Percentiles rank a stretch among this genome's conserved stretches.
Conservation (phyloP, 2,888 invertebrate species). For the Tyria jacobaeae region DNA sequence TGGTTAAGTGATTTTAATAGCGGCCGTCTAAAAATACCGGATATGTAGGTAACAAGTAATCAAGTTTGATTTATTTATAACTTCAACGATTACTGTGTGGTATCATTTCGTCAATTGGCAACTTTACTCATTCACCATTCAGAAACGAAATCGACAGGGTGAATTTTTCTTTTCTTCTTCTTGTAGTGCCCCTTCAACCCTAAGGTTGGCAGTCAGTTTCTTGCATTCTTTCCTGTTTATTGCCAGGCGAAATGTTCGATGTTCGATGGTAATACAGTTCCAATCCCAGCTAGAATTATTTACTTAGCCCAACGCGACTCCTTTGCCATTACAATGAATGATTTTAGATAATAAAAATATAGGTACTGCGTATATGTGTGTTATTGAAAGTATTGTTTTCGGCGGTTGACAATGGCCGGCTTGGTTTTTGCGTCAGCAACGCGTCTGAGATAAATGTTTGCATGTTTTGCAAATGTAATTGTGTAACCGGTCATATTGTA, state of each 20-base stretch:
- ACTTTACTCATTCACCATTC: neutral
- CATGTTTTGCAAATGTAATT: neutral
- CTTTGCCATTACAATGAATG: too few relatives aligned
- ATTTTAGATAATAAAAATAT: neutral
- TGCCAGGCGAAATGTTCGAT: too few relatives aligned
- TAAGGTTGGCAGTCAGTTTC: too few relatives aligned
- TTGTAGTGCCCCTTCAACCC: too few relatives aligned
- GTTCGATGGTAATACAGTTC: too few relatives aligned
- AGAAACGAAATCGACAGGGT: neutral
- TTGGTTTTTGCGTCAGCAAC: neutral
- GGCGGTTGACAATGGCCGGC: neutral
- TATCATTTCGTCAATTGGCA: neutral
- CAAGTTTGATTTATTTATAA: neutral
- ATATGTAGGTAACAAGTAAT: neutral
- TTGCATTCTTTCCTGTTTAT: too few relatives aligned
- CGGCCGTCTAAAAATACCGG: neutral
- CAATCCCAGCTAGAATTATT: too few relatives aligned
- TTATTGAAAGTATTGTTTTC: neutral
- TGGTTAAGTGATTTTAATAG: neutral
- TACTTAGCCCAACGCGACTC: too few relatives aligned
- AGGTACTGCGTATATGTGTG: neutral
- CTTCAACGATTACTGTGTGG: neutral
- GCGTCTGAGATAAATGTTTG: neutral
- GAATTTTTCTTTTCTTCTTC: neutral
- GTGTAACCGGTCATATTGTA: neutral